These are phyloP conservation scores for Nycticebus coucang DNA, from an alignment of 2,113 vertebrate species.

Conservation along the genomic window DNA sequence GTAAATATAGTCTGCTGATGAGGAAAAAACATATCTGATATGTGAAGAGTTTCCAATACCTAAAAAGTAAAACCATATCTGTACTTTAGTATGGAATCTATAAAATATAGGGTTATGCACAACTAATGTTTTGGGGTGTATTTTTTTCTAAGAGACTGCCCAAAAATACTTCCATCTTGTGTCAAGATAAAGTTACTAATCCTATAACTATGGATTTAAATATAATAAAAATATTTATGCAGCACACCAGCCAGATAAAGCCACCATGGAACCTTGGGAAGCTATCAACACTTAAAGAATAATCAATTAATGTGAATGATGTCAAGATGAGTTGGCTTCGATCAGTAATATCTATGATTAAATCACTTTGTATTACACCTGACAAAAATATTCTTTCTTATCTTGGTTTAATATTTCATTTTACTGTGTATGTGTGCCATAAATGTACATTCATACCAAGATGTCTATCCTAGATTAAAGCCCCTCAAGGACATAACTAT, in stretches of 20 bases:
- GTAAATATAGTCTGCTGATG: background rate
- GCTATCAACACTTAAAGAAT: background rate
- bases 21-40: conserved; percentile 22
- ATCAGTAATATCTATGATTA: background rate
- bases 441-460: background rate
- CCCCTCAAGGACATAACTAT: background rate
- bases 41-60: background rate
- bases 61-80: background rate
- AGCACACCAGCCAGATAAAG: background rate
- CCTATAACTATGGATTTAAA: background rate
- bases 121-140: background rate
- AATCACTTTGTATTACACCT: background rate
- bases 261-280: background rate
- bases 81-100: background rate
- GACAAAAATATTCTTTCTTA: background rate
- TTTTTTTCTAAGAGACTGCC: background rate
- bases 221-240: conserved; percentile 31
- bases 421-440: background rate
- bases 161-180: background rate
- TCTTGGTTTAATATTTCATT: conserved; percentile 8
- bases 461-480: background rate
- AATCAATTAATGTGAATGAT: background rate
- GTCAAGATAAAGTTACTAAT: background rate
- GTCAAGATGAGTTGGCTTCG: background rate
- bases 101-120: background rate